Evolutionary conservation across 2,113 vertebrate genomes (phyloP), one percentile per base, ranked within the genome.

Genomic region (Panthera tigris): DNA sequence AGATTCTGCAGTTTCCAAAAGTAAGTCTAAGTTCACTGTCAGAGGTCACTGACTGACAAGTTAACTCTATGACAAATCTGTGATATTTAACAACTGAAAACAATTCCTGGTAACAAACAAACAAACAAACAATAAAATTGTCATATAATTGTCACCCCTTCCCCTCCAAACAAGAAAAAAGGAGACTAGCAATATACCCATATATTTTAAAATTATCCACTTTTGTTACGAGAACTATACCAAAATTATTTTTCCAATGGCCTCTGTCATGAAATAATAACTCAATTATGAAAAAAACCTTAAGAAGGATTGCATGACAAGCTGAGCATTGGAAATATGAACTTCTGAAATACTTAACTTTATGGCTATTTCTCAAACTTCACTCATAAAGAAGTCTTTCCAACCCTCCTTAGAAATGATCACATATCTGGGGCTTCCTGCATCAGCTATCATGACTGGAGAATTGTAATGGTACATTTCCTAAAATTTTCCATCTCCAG

Each of bases 241-340:
- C 92, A 94, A 97, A 96, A 92, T 97, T 96, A 96, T 66, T 95
- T 97, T 98, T 83, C 80, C 73, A 85, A 91, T 81, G 74, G 25
- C 48, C 25, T 96, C 90, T 96, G 92, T 95, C 92, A 92, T 61
- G 92, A 96, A 96, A 57, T 84, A 96, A 96, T 93, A 96, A 89
- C 36, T 95, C 69, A 86, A 76, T 95, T 97, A 96, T 76, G 50
- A 33, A 71, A 41, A 68, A 45, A 79, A 25, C 6, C 36, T 25
- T 80, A 84, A 94, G 57, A 48, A 95, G 71, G 39, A 13, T 61
- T 91, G 94, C 86, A 66, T 41, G 73, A 74, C n/a, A 92, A 95
- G 13, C 25, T 92, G 90, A 96, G 50, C 27, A 39, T 18, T 95
- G 48, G 31, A 97, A 91, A 91, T 55, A 86, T 7, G n/a, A 96